These are phyloP conservation scores for Gorilla gorilla DNA, from an alignment of 2,113 vertebrate species.

Conservation along the genomic window DNA sequence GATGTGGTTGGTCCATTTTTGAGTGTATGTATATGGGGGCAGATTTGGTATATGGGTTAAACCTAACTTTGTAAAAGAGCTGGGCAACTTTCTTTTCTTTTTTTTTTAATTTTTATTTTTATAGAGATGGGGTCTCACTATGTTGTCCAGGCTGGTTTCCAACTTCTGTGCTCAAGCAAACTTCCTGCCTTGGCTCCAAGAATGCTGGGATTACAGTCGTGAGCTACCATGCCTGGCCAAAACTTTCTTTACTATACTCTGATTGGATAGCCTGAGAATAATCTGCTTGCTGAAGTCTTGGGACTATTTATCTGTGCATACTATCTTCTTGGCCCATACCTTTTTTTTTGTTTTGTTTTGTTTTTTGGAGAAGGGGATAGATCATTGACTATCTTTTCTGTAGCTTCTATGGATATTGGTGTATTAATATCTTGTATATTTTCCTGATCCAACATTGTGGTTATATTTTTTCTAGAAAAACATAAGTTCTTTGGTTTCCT, in stretches of 20 bases:
- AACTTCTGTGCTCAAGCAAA: no score
- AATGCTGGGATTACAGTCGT: no score
- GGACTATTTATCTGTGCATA: neutral
- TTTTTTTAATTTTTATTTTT: no score
- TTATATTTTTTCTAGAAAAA: slow-evolving; percentile 25
- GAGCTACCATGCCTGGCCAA: no score
- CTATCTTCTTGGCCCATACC: neutral
- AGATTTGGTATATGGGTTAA: neutral
- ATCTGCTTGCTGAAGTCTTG: neutral
- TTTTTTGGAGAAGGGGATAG: neutral
- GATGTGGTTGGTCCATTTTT: neutral
- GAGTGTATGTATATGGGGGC: neutral
- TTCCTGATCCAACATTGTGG: neutral
- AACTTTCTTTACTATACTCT: neutral
- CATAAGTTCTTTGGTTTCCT: neutral
- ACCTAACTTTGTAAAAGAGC: neutral
- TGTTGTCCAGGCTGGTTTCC: no score
- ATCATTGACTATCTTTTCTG: neutral
- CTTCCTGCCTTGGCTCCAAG: no score
- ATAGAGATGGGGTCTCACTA: no score
- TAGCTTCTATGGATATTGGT: neutral
- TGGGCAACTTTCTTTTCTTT: neutral
- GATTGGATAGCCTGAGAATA: neutral
- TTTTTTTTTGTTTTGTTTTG: neutral
- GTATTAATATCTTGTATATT: neutral